Evolutionary conservation across 2,888 invertebrate genomes (phyloP).

Genomic region (Ryuthela nishihirai): DNA sequence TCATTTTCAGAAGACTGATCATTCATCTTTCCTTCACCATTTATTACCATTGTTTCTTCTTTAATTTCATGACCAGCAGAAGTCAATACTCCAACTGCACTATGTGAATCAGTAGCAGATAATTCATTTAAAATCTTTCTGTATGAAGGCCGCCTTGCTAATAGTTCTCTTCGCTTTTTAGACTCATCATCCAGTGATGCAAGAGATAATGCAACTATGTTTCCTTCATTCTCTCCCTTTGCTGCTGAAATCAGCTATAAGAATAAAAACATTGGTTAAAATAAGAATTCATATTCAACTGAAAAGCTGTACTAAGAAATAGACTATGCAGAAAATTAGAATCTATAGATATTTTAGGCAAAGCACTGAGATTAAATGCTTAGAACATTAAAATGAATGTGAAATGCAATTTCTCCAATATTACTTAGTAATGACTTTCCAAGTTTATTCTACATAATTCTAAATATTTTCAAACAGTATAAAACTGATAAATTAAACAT

Average conservation of each 20-base stretch:
- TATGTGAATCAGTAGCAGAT: slow-evolving; percentile 46
- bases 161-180: slow-evolving; percentile 79
- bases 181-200: slow-evolving; percentile 45
- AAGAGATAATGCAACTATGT: slow-evolving; percentile 55
- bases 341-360: too few relatives aligned
- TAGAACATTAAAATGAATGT: too few relatives aligned
- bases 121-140: slow-evolving; percentile 93
- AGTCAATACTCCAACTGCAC: not conserved
- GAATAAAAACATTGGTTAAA: too few relatives aligned
- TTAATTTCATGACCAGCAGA: slow-evolving; percentile 46
- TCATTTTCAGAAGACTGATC: slow-evolving; percentile 42
- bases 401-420: too few relatives aligned
- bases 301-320: too few relatives aligned
- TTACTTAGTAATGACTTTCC: too few relatives aligned
- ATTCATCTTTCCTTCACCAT: slow-evolving; percentile 42
- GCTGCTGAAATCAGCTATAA: slow-evolving; percentile 71
- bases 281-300: too few relatives aligned
- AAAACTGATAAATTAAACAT: too few relatives aligned
- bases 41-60: slow-evolving; percentile 46
- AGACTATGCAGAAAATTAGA: too few relatives aligned
- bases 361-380: too few relatives aligned
- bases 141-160: slow-evolving; percentile 90
- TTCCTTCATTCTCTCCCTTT: slow-evolving; percentile 67
- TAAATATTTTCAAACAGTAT: too few relatives aligned
- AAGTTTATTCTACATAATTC: too few relatives aligned